Evolutionary conservation across 2,797 vertebrate genomes (phyloP).

Genomic region (Brotula barbata): DNA sequence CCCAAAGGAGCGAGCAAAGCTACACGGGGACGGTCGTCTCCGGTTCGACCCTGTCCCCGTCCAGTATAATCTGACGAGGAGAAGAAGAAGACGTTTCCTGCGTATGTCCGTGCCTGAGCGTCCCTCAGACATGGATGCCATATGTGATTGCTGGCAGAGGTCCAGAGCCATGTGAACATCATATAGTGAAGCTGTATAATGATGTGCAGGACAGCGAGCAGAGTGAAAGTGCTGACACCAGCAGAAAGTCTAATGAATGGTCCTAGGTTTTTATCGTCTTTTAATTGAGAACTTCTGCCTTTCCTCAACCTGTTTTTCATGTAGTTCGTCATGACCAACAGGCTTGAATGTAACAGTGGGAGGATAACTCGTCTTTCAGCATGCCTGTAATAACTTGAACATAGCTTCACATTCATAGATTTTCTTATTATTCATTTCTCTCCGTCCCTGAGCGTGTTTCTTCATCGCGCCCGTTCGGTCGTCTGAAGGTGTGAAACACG

Average conservation of each 20-base stretch:
- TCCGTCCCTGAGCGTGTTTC: constrained; percentile 22
- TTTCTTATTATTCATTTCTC: not conserved
- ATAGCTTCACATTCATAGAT: constrained; percentile 10
- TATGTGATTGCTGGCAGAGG: constrained; percentile 63
- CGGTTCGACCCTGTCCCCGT: no score
- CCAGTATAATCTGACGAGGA: no score
- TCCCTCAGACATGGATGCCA: constrained; percentile 69
- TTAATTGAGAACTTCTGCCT: constrained; percentile 18
- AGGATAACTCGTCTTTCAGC: no score
- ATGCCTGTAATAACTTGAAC: not conserved
- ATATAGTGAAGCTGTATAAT: constrained; percentile 77
- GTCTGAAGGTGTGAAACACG: no score
- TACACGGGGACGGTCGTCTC: not conserved
- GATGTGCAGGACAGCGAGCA: constrained; percentile 61
- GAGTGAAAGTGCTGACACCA: constrained; percentile 57
- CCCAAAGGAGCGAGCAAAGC: not conserved
- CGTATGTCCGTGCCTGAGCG: constrained; percentile 54
- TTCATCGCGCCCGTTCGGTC: no score
- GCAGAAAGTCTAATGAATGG: constrained; percentile 40
- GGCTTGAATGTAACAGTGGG: not conserved
- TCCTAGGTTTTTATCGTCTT: constrained; percentile 18
- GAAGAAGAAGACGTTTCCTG: no score
- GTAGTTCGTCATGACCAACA: constrained; percentile 2
- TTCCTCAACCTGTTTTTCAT: constrained; percentile 12
- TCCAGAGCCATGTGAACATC: constrained; percentile 73